phyloP scores from a whole-genome alignment of 35 echinoderm and acorn worm species.

The Ptychodera flava region DNA sequence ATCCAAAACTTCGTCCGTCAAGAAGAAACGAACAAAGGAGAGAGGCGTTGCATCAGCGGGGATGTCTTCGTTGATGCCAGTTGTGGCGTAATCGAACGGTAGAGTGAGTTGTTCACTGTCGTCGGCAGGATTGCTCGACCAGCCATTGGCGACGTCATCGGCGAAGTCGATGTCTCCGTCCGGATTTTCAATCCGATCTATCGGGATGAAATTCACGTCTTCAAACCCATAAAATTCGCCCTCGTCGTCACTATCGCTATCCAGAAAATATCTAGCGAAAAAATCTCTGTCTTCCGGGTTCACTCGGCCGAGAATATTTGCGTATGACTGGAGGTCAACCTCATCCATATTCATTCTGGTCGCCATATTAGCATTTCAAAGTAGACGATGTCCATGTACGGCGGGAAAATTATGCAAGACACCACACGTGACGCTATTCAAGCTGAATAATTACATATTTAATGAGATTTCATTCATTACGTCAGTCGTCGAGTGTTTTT shows the following conservation, averaged over 20 bases:
- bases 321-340: neutral
- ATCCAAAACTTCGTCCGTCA: neutral
- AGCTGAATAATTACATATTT: neutral
- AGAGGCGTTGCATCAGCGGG: neutral
- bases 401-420: no score
- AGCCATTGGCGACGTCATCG: neutral
- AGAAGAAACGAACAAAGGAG: neutral
- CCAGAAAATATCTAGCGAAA: neutral
- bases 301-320: neutral
- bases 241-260: neutral
- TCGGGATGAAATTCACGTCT: neutral
- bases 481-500: neutral
- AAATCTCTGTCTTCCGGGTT: neutral
- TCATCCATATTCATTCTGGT: neutral
- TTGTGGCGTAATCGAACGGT: neutral
- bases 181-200: neutral
- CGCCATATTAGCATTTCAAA: neutral
- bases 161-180: neutral
- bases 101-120: neutral
- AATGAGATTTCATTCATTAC: neutral
- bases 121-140: neutral
- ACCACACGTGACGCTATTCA: no score
- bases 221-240: neutral
- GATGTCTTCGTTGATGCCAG: neutral
- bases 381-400: neutral